phyloP scores from a whole-genome alignment of 2,797 vertebrate genomes.

The Poecile montanus region DNA sequence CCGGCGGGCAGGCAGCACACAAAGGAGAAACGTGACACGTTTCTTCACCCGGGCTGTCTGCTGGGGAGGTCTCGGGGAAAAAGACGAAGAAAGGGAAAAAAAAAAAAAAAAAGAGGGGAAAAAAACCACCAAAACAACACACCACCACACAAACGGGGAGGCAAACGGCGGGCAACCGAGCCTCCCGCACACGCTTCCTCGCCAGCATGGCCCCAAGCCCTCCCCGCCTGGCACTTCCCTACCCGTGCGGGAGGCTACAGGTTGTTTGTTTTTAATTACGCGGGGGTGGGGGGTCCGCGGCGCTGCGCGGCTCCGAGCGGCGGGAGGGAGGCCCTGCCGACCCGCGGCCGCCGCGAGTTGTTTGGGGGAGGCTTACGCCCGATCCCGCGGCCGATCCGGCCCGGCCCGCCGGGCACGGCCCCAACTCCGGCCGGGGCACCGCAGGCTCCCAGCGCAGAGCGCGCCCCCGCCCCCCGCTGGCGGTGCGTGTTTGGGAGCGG shows the following conservation, averaged over 20 bases:
- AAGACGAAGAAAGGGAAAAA: not conserved
- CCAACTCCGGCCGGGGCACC: not conserved
- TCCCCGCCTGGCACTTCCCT: not conserved
- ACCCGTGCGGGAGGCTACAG: constrained; percentile 23
- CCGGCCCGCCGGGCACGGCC: not conserved
- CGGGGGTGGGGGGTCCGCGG: not conserved
- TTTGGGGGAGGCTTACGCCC: not conserved
- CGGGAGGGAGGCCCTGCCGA: not conserved
- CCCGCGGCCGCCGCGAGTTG: not conserved
- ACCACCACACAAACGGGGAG: not conserved
- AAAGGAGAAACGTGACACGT: constrained; percentile 45
- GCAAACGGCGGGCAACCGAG: not conserved
- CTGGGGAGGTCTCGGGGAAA: not conserved
- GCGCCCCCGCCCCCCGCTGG: not conserved
- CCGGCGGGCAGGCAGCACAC: constrained; percentile 24
- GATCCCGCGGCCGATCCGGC: not conserved
- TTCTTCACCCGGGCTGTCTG: not conserved
- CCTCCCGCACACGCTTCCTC: not conserved
- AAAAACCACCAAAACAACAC: not conserved
- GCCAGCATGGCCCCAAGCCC: not conserved
- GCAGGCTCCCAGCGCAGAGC: not conserved
- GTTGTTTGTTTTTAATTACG: constrained; percentile 54
- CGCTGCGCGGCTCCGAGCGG: not conserved
- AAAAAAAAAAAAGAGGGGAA: no score
- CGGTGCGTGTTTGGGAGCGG: constrained; percentile 1